phyloP scores from a whole-genome alignment of 2,888 invertebrate species.

The Dichetophora obliterata region DNA sequence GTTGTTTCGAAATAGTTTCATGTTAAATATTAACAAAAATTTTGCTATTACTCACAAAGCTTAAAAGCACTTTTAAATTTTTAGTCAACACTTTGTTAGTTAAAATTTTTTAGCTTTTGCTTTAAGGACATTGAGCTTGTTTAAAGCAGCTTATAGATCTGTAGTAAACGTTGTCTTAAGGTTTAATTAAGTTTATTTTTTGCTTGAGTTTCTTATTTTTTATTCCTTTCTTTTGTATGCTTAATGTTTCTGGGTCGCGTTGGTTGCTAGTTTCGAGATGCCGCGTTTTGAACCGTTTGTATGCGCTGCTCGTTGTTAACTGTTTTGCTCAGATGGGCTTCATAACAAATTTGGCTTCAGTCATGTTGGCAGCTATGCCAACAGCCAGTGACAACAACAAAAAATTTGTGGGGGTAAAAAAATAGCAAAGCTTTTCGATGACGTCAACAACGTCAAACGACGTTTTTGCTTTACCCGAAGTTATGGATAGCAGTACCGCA shows the following conservation, averaged over 20 bases:
- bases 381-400: conserved; percentile 2
- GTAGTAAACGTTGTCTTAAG: too few species aligned
- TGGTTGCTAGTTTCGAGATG: background rate
- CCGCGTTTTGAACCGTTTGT: conserved; percentile 12
- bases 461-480: conserved; percentile 19
- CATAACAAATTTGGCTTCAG: background rate
- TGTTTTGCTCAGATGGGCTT: background rate
- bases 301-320: conserved; percentile 29
- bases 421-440: conserved; percentile 60
- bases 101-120: background rate
- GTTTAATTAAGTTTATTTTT: too few species aligned
- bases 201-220: background rate
- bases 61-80: background rate
- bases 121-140: too few species aligned
- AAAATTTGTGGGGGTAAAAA: background rate
- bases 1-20: too few species aligned
- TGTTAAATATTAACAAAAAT: too few species aligned
- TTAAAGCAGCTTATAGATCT: background rate
- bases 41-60: background rate
- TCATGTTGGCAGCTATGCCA: background rate
- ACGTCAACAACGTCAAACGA: conserved; percentile 58
- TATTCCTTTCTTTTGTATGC: background rate
- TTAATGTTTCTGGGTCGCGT: conserved; percentile 1
- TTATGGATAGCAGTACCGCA: background rate
- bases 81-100: background rate